Percentiles rank a stretch among this genome's conserved stretches.
phyloP scores from a whole-genome alignment of 2,797 vertebrate species.

The Erethizon dorsatum region DNA sequence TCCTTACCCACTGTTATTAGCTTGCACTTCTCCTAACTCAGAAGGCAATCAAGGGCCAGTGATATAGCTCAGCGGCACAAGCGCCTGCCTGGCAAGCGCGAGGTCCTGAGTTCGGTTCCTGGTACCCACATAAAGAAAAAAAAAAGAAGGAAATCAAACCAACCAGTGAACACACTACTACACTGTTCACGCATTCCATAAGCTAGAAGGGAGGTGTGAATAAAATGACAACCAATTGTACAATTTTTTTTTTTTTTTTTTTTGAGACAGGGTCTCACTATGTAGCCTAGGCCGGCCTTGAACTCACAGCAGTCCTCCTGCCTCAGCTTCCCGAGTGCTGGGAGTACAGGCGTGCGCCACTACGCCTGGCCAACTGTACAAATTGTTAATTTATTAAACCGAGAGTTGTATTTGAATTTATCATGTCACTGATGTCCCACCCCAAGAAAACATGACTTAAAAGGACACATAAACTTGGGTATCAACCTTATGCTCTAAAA shows the following conservation, averaged over 20 bases:
- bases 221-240: slow-evolving; percentile 17
- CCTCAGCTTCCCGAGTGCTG: too few species aligned
- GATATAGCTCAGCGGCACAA: too few species aligned
- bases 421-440: background rate
- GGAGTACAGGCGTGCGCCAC: too few species aligned
- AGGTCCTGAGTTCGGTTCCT: too few species aligned
- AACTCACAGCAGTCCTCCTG: too few species aligned
- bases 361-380: background rate
- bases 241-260: too few species aligned
- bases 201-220: slow-evolving; percentile 5
- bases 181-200: background rate
- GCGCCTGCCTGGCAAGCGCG: too few species aligned
- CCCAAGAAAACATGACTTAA: slow-evolving; percentile 33
- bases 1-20: background rate
- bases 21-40: slow-evolving; percentile 35
- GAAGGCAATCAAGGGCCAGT: background rate
- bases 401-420: background rate
- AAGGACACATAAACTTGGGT: background rate
- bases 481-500: background rate
- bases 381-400: background rate
- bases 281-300: too few species aligned
- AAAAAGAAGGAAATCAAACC: background rate
- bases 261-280: too few species aligned
- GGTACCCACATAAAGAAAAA: too few species aligned
- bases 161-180: background rate